Conservation (phyloP, 2,888 invertebrate genomes). For the Anagyrus pseudococci region DNA sequence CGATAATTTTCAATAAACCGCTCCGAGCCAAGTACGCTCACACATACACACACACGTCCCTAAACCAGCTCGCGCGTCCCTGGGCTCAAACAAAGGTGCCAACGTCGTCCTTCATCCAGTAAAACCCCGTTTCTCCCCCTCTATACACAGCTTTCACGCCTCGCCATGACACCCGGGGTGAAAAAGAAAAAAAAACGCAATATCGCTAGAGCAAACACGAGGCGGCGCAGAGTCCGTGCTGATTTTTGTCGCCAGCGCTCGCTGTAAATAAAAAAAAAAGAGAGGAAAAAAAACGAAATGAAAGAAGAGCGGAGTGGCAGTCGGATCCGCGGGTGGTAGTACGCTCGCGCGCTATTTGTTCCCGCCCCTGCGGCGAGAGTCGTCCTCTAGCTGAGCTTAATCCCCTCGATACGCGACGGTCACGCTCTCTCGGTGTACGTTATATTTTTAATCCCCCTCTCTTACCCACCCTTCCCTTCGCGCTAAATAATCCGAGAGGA, state of each 20-base stretch:
- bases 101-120: too few species aligned
- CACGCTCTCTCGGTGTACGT: conserved; percentile 59
- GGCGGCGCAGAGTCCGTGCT: not conserved
- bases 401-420: conserved; percentile 53
- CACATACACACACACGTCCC: too few species aligned
- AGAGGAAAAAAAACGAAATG: too few species aligned
- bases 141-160: too few species aligned
- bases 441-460: conserved; percentile 59
- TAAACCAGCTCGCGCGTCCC: too few species aligned
- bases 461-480: conserved; percentile 34
- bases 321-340: not conserved
- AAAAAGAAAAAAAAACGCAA: conserved; percentile 8
- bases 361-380: not conserved
- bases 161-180: too few species aligned
- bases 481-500: conserved; percentile 56
- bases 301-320: too few species aligned
- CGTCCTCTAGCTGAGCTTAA: conserved; percentile 40
- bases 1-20: too few species aligned
- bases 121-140: too few species aligned
- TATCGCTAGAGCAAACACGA: conserved; percentile 24
- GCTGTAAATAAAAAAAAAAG: conserved; percentile 18
- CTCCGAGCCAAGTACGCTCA: too few species aligned
- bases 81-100: too few species aligned
- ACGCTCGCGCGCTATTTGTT: conserved; percentile 15
- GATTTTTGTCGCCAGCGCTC: not conserved